Evolutionary conservation across 1,140 invertebrate genomes (phyloP), one percentile per base, ranked within the genome.

Genomic region (Monochamus saltuarius): DNA sequence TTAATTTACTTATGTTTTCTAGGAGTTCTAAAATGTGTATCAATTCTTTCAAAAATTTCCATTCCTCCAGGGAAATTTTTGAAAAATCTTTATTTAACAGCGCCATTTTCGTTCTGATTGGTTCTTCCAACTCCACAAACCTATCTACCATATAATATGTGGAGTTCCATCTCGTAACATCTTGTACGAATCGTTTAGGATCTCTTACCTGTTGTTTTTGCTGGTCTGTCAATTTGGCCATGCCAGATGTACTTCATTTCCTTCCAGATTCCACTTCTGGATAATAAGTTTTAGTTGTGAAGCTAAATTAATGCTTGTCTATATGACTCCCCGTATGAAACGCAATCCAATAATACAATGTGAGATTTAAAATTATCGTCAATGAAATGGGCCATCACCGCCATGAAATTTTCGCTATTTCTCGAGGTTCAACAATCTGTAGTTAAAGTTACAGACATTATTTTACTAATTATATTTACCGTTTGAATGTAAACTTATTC

Each of bases 41-140:
- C 8, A 65, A 36, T 47, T 65, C 59, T 58, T 62, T 53, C 1
- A 45, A 36, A 22, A 57, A 45, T 38, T 46, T 9, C 59, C 58
- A 65, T 29, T 62, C 59, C 45, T 55, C 59, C 8, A 10, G 42
- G 43, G 43, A 35, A 10, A 56, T 16, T 4, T 56, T 49, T 22
- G 51, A 35, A 7, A 49, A 14, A 34, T 37, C 37, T 29, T 51
- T 36, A 17, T 59, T 35, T 38, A 64, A 40, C 17, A 50, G 36
- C 36, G 57, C 39, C 22, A 64, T 14, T 13, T 37, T 52, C 43
- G 45, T 61, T 17, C 51, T 11, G 29, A 64, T 46, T 1, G 56
- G 43, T 37, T 68, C 46, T 56, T 65, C 61, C 49, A 74, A 57
- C 51, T 56, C 36, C 7, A 62, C 43, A 53, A 62, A 62, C 49